Evolutionary conservation across 2,888 invertebrate genomes (phyloP), one percentile per base, ranked within the genome.

Genomic region (Acronicta psi): DNA sequence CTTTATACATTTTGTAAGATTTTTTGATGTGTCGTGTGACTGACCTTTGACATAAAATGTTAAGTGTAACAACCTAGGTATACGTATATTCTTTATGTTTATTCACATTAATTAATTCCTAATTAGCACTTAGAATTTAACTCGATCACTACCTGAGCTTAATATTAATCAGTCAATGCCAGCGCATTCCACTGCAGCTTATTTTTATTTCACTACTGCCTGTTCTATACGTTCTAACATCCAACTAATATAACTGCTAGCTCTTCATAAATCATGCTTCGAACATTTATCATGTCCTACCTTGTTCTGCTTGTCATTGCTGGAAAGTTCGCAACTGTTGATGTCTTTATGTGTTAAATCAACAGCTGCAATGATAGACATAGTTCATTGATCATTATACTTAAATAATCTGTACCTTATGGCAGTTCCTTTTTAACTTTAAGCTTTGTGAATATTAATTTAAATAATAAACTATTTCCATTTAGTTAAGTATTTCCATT

Each of bases 311-410:
- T 59, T 49, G 47, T 40, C 36, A 36, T 63, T 23, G 29, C 38
- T 45, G 31, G n/a, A 45, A 20, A 37, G 29, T 49, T 41, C 8
- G 34, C 17, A 45, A 45, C 25, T 55, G 45, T 49, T 56, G 23
- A 57, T 57, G 17, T 31, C 25, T 57, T 45, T 65, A 56, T 45
- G 7, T 25, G 9, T 29, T 45, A 38, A 49, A 56, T 11, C 41
- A 41, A 46, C 66, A 71, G 72, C 49, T 71, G 66, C 49, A 13
- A 71, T 3, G 2, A 54, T 42, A 16, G 16, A 9, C 31, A 44
- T 44, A 56, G 37, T 29, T 37, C 1, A 42, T 70, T 65, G 56
- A 71, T 65, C 66, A 65, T 71, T 8, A 29, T n/a, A n/a, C n/a
- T n/a, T 34, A 1, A 34, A 34, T 34, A 34, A n/a, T 34, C 7